Base-by-base conservation (phyloP, 1,140 invertebrate species). In the Arctopsyche grandis region DNA sequence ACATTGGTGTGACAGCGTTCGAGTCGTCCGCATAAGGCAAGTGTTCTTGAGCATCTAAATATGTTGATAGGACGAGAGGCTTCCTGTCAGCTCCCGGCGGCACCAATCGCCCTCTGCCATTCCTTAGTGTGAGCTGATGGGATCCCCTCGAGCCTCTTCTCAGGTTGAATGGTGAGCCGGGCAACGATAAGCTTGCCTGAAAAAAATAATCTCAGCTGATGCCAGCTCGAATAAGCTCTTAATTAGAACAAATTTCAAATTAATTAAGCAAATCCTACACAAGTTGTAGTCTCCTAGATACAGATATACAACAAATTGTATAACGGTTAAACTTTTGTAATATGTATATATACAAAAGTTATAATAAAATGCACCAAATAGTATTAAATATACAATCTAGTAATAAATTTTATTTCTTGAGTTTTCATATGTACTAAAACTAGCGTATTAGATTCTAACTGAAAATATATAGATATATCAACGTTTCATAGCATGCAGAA, bases 1-100 rank as follows among this genome's bases (percentile, higher is more conserved):
- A 98, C 95, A 98, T 98, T 12, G 98, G 98, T 60, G 97, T 99
- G 1, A 98, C 97, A 69, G 97, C 98, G 85, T 97, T 97, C 63
- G 97, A 98, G 87, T 99, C 97, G 86, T 99, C 98, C 26, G 97
- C 97, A 87, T 97, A 99, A 14, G 98, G 98, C 84, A 99, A 91
- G 87, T 98, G 96, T 89, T 98, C 96, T 87, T 98, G 95, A 76
- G 96, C 97, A 86, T 99, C 97, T 85, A 98, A 90, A 89, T 97
- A 98, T 71, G 96, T 97, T 83, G 96, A 97, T 71, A 98, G 89
- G 58, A 99, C 97, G 77, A 99, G 90, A 3, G 97, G 97, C 86
- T 98, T 98, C 79, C 95, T 92, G 87, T 98, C 97, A 66, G 93
- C 93, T 81, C 94, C 93, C 16, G 93, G 92, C 79, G 90, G 90